Evolutionary conservation across 92 coral and sea anemone species (phyloP).

Genomic region (Micromussa lordhowensis): DNA sequence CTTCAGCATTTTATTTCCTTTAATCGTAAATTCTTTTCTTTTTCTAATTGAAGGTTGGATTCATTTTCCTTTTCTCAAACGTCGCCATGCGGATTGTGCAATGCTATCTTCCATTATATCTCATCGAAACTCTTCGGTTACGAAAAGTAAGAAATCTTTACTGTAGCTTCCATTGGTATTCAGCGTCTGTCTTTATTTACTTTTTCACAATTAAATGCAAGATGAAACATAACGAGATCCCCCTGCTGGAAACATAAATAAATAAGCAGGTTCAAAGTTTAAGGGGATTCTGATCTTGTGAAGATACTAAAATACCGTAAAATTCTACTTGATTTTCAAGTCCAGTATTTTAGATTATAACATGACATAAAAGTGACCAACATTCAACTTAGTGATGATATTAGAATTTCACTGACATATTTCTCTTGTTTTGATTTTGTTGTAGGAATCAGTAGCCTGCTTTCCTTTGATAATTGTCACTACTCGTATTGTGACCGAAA

Average conservation of each 20-base stretch:
- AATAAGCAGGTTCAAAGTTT: no score
- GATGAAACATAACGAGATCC: no score
- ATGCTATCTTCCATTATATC: conserved; percentile 64
- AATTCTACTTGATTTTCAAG: no score
- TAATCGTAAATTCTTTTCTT: background rate
- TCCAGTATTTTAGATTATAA: no score
- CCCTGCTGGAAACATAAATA: no score
- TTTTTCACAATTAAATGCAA: no score
- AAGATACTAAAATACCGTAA: no score
- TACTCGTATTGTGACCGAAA: conserved; percentile 34
- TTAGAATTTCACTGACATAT: background rate
- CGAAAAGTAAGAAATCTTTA: conserved; percentile 52
- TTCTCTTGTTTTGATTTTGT: background rate
- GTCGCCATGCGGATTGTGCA: conserved; percentile 50
- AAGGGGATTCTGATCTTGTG: no score
- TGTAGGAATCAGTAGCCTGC: conserved; percentile 39
- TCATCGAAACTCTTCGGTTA: conserved; percentile 57
- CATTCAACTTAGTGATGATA: no score
- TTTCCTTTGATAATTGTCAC: conserved; percentile 43
- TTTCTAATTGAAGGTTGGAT: conserved; percentile 23
- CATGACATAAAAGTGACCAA: no score
- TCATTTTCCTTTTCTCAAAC: conserved; percentile 19
- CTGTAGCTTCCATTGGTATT: background rate
- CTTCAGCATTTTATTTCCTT: no score
- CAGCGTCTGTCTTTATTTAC: no score